Evolutionary conservation across 2,113 vertebrate species (phyloP).

Genomic region (Chroicocephalus ridibundus): DNA sequence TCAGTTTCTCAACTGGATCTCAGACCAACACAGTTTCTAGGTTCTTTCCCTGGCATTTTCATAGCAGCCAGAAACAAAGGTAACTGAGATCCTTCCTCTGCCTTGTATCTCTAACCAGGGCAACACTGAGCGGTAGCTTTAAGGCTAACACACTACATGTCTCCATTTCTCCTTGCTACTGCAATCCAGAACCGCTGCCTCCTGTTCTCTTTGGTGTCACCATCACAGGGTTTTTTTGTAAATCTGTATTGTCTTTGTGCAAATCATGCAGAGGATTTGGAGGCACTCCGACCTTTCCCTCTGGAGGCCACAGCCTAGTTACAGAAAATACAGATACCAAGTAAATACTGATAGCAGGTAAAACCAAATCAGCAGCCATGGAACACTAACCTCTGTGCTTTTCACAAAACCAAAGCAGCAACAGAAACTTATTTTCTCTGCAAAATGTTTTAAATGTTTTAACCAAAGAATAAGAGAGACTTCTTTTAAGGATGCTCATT

Average conservation of each 20-base stretch:
- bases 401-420: neutral
- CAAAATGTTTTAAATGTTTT: neutral
- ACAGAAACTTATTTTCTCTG: neutral
- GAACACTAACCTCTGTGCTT: neutral
- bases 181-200: neutral
- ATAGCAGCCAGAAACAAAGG: neutral
- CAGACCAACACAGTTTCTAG: neutral
- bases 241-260: neutral
- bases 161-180: neutral
- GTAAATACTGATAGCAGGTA: neutral
- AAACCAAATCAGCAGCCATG: neutral
- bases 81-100: neutral
- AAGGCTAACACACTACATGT: neutral
- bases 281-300: neutral
- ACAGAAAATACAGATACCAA: neutral
- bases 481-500: neutral
- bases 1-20: neutral
- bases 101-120: neutral
- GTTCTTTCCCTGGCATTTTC: neutral
- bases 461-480: neutral
- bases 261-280: neutral
- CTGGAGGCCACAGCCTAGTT: neutral
- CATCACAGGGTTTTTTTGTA: accelerated
- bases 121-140: neutral
- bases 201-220: neutral